phyloP scores from a whole-genome alignment of 2,797 vertebrate genomes.

The Tragelaphus oryx region DNA sequence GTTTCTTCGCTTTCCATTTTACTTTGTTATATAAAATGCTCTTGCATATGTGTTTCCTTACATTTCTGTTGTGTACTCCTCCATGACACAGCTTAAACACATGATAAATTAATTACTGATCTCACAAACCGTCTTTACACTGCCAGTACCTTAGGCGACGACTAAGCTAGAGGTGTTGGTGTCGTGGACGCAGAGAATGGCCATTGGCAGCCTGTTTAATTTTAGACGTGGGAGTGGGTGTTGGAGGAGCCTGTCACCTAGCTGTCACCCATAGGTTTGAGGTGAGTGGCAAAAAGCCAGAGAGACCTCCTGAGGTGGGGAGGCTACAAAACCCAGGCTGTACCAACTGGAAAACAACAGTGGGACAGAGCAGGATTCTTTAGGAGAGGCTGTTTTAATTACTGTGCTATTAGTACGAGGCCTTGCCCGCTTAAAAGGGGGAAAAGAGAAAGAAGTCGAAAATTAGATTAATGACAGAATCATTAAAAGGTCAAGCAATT shows the following conservation, averaged over 20 bases:
- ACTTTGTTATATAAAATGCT: neutral
- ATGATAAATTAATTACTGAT: conserved; percentile 67
- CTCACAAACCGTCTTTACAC: conserved; percentile 48
- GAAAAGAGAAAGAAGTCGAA: conserved; percentile 40
- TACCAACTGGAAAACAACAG: conserved; percentile 37
- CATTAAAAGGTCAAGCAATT: conserved; percentile 70
- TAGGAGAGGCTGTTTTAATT: neutral
- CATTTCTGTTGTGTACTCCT: conserved; percentile 28
- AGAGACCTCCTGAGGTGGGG: neutral
- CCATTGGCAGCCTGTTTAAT: conserved; percentile 23
- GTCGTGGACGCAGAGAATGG: conserved; percentile 17
- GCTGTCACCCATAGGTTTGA: conserved; percentile 38
- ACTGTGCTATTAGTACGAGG: neutral
- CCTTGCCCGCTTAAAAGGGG: neutral
- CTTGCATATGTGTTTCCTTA: neutral
- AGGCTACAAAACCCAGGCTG: neutral
- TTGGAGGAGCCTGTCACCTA: conserved; percentile 69
- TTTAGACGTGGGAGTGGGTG: conserved; percentile 41
- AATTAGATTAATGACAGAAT: conserved; percentile 69
- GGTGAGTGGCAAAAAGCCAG: neutral
- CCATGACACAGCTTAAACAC: conserved; percentile 55
- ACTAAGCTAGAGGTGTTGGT: conserved; percentile 49
- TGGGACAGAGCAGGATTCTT: neutral
- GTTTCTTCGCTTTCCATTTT: neutral
- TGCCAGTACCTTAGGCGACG: conserved; percentile 40